A percentile compares a stretch with the other conserved stretches of the same genome.
These are phyloP conservation scores for Madoqua kirkii DNA, from an alignment of 2,113 vertebrate species.

Conservation along the genomic window DNA sequence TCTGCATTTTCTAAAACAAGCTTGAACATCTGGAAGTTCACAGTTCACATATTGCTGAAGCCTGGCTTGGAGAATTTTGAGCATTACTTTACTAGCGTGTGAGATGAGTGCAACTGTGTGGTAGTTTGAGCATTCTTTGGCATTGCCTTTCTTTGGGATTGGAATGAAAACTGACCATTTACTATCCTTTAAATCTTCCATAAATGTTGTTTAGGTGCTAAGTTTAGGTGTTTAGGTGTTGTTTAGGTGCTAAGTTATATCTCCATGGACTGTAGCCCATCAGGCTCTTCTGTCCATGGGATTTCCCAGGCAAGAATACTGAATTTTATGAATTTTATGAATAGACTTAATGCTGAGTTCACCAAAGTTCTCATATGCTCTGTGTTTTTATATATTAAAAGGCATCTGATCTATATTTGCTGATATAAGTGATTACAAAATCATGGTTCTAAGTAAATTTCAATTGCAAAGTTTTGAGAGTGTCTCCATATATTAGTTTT, in stretches of 20 bases:
- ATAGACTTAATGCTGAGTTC: background rate
- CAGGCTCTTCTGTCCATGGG: background rate
- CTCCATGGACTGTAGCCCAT: background rate
- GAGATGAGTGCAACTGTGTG: too few relatives aligned
- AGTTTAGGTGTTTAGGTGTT: background rate
- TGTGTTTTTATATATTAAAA: slow-evolving; percentile 5
- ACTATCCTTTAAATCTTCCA: background rate
- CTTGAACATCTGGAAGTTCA: too few relatives aligned
- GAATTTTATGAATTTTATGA: background rate
- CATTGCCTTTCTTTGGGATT: too few relatives aligned
- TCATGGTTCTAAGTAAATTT: background rate
- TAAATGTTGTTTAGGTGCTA: background rate
- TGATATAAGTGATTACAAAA: background rate
- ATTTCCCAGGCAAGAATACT: background rate
- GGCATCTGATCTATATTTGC: background rate
- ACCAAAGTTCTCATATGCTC: background rate
- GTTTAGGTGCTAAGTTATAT: background rate
- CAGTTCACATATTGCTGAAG: accelerated
- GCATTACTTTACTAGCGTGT: too few relatives aligned
- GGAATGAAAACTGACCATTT: background rate
- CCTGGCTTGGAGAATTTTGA: too few relatives aligned
- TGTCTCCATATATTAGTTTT: background rate
- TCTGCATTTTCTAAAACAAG: too few relatives aligned
- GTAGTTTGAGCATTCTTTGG: too few relatives aligned
- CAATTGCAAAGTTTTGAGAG: background rate